phyloP scores from a whole-genome alignment of 2,797 vertebrate genomes.

The Natrix natrix region DNA sequence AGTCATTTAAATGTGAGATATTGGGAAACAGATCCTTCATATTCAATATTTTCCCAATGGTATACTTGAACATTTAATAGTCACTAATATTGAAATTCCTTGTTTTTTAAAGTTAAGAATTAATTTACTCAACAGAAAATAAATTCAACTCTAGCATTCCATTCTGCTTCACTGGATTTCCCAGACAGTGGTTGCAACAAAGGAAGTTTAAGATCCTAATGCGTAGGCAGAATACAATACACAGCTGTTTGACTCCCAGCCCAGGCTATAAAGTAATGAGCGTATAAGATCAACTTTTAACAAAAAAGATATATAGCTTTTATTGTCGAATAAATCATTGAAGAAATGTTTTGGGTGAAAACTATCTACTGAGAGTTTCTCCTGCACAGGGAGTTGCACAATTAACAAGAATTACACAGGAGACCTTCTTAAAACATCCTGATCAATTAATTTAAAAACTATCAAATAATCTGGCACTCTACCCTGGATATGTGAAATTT shows the following conservation, averaged over 20 bases:
- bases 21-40: not conserved
- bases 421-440: not conserved
- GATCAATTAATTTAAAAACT: not conserved
- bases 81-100: conserved; percentile 34
- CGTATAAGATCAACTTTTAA: not conserved
- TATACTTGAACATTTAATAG: conserved; percentile 10
- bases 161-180: not conserved
- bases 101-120: conserved; percentile 29
- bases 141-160: not conserved
- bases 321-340: not conserved
- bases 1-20: not conserved
- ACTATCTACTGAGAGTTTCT: not conserved
- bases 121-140: conserved; percentile 44
- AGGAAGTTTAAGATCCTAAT: not conserved
- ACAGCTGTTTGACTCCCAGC: conserved; percentile 20
- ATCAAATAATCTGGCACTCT: not conserved
- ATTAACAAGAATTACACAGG: conserved; percentile 4
- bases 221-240: not conserved
- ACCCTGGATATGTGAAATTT: conserved; percentile 2
- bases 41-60: not conserved
- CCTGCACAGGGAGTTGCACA: not conserved
- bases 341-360: not conserved
- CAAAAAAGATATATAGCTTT: not conserved
- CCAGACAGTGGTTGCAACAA: not conserved
- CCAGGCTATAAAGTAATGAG: conserved; percentile 2